Conservation (phyloP, 2,113 vertebrate genomes). For the Physeter macrocephalus region DNA sequence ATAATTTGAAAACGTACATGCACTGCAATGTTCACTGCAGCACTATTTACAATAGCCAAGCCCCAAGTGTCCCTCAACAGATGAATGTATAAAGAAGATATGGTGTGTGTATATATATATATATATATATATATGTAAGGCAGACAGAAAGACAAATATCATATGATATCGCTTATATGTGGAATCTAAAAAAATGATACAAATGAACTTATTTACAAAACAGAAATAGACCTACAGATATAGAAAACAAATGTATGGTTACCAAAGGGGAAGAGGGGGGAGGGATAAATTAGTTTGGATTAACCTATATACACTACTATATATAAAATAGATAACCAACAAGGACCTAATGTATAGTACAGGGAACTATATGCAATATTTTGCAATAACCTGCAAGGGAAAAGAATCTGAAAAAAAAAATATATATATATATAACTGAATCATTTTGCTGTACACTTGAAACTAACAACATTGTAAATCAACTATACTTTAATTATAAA, state of each 20-base stretch:
- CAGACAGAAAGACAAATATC: not conserved
- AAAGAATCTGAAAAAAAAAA: not conserved
- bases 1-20: too few relatives aligned
- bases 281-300: not conserved
- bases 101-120: not conserved
- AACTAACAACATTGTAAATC: not conserved
- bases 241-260: not conserved
- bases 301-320: not conserved
- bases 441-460: not conserved
- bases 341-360: not conserved
- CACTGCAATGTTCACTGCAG: too few relatives aligned
- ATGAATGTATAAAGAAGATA: not conserved
- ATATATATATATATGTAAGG: not conserved
- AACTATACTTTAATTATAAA: not conserved
- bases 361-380: not conserved
- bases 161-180: not conserved
- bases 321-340: not conserved
- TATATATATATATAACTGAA: not conserved
- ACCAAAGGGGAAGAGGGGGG: not conserved
- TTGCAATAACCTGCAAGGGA: not conserved
- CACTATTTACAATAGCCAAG: too few relatives aligned
- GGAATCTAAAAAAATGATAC: not conserved
- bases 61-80: not conserved
- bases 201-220: not conserved
- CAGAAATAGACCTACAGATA: not conserved